Evolutionary conservation across 1,140 invertebrate genomes (phyloP), one percentile per base, ranked within the genome.

Genomic region (Drosophila ironensis): DNA sequence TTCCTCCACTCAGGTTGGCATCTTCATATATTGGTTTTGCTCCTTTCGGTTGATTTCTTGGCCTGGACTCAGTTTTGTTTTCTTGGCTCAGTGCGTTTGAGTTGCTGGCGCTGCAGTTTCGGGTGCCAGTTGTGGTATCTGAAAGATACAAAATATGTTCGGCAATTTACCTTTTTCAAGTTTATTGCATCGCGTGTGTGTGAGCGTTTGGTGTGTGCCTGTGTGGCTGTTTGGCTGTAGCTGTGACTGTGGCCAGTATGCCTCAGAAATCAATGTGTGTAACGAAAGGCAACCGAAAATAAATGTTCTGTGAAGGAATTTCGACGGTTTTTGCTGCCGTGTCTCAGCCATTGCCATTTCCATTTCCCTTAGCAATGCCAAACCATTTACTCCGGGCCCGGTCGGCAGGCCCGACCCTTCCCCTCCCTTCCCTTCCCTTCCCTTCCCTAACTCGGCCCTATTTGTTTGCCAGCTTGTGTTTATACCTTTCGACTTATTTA

Each of bases 231-330:
- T n/a, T n/a, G n/a, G n/a, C n/a, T n/a, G n/a, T n/a, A n/a, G n/a
- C n/a, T 45, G 53, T 44, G 38, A 19, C 25, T 44, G 25, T 68
- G 45, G 28, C 47, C 24, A 63, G 47, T 53, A 12, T 42, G 53
- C 75, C 71, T 74, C 61, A 61, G 72, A 87, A 87, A 87, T 88
- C 81, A 87, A 87, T 87, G 81, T 87, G 74, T 88, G 84, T 88
- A 76, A 88, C 86, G 84, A 81, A 86, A 84, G 72, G 59, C 73
- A 77, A 78, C 84, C 72, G 64, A 88, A 88, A 70, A 88, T 88
- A 88, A 88, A 88, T 88, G 84, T 88, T 88, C 86, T 88, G 84
- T 88, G 72, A 88, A 88, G 84, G 84, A 88, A 88, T 88, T 88
- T 88, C 54, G 78, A 88, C 86, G 72, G 68, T 76, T 82, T 77